phyloP scores from a whole-genome alignment of 2,113 vertebrate species.

The Epinephelus cyanopodus region DNA sequence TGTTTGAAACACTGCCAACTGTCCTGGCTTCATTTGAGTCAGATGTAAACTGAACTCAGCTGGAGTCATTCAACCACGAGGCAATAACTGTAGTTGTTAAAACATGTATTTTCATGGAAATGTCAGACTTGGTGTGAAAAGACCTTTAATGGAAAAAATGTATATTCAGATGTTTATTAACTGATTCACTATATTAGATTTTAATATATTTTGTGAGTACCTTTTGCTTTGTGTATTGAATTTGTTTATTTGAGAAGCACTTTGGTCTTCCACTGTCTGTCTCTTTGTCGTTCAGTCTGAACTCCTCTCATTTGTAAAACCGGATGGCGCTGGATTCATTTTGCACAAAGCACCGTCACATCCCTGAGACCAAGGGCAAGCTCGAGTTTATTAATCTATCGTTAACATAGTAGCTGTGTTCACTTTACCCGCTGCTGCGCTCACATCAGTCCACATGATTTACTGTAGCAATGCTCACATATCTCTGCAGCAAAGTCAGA shows the following conservation, averaged over 20 bases:
- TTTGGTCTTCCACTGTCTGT: slow-evolving; percentile 35
- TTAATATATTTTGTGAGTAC: slow-evolving; percentile 48
- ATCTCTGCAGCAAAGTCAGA: slow-evolving; percentile 2
- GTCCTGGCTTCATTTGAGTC: no score
- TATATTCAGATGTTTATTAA: slow-evolving; percentile 50
- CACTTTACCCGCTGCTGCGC: neutral
- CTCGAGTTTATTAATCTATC: neutral
- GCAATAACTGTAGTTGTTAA: no score
- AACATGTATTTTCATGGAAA: neutral
- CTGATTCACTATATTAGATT: slow-evolving; percentile 50
- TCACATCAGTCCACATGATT: neutral
- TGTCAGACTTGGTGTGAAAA: slow-evolving; percentile 53
- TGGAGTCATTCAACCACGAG: no score
- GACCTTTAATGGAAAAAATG: slow-evolving; percentile 32
- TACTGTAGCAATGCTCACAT: neutral
- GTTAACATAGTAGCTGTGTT: slow-evolving; percentile 17
- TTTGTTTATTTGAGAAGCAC: slow-evolving; percentile 26
- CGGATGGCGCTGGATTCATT: neutral
- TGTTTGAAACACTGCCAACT: no score
- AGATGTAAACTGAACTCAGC: no score
- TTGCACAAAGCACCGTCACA: neutral
- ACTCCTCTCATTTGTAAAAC: neutral
- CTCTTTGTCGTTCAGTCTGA: neutral
- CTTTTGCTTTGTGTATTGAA: slow-evolving; percentile 35
- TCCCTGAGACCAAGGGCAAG: neutral